These are phyloP conservation scores for Aplysina aerophoba DNA, from an alignment of 37 sponge, comb jelly and placozoan genomes.

Conservation along the genomic window DNA sequence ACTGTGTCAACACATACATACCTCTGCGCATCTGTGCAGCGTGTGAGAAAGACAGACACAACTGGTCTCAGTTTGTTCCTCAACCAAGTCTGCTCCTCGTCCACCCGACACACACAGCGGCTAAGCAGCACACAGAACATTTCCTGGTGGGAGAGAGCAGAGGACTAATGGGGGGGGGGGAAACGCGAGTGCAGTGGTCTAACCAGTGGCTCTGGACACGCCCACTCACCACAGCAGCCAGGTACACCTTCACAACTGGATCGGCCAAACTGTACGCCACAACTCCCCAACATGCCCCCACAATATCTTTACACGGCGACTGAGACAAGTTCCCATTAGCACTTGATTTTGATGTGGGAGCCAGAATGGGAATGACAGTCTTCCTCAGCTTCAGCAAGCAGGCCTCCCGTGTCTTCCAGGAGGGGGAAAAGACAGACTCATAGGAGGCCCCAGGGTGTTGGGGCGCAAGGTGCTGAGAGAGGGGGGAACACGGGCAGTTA, in stretches of 20 bases:
- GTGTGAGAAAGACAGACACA: slow-evolving; percentile 38
- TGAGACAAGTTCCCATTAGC: neutral
- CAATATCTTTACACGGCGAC: neutral
- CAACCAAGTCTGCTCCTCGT: slow-evolving; percentile 18
- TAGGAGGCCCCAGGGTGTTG: neutral
- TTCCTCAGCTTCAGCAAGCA: slow-evolving; percentile 27
- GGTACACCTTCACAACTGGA: slow-evolving; percentile 67
- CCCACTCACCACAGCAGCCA: slow-evolving; percentile 69
- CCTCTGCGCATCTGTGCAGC: slow-evolving; percentile 70
- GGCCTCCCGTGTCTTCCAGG: slow-evolving; percentile 57
- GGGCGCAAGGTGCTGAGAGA: slow-evolving; percentile 3
- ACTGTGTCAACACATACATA: too few species aligned
- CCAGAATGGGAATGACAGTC: slow-evolving; percentile 39
- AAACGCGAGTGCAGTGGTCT: neutral
- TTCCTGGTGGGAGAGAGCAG: slow-evolving; percentile 31
- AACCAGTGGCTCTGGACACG: neutral
- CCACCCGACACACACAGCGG: slow-evolving; percentile 36
- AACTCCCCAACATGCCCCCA: slow-evolving; percentile 27
- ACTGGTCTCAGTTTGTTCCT: slow-evolving; percentile 47
- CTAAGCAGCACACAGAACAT: slow-evolving; percentile 45
- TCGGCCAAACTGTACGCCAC: slow-evolving; percentile 51
- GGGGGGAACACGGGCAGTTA: neutral
- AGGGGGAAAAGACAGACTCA: neutral
- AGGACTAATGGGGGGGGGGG: neutral
- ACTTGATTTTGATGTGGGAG: neutral